Conservation (phyloP, 37 sponge, comb jelly and placozoan genomes). For the Diacarnus erythraeanus region DNA sequence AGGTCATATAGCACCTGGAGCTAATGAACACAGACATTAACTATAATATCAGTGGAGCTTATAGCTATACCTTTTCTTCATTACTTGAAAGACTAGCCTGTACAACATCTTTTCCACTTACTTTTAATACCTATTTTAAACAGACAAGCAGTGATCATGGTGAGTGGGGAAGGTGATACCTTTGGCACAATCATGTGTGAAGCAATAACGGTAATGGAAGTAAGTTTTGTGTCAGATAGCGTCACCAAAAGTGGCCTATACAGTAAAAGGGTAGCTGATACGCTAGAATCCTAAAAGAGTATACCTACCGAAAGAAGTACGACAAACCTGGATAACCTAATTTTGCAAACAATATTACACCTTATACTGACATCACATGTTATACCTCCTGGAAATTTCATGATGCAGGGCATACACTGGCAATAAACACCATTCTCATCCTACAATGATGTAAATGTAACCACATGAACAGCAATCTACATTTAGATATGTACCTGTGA, state of each 20-base stretch:
- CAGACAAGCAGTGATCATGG: neutral
- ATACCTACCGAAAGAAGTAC: constrained; percentile 14
- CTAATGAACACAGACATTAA: neutral
- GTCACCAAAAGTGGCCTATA: constrained; percentile 4
- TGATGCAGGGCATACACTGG: constrained; percentile 30
- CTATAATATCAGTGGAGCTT: too few relatives aligned
- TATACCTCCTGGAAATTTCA: constrained; percentile 20
- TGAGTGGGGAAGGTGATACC: neutral
- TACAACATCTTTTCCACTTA: constrained; percentile 1
- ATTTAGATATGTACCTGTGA: constrained; percentile 10
- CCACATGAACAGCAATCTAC: neutral
- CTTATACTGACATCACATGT: neutral
- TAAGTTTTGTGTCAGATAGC: neutral
- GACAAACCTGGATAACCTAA: constrained; percentile 29
- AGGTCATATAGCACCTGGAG: too few relatives aligned
- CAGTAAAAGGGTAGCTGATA: neutral
- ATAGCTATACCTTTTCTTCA: neutral
- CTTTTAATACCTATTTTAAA: neutral
- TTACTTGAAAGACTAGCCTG: neutral
- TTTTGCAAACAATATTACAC: neutral
- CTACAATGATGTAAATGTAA: neutral
- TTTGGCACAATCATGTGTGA: constrained; percentile 15
- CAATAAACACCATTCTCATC: constrained; percentile 36
- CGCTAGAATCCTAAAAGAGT: neutral
- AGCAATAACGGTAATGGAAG: neutral